Conservation (phyloP, 2,797 vertebrate genomes). For the Diplodus sargus region DNA sequence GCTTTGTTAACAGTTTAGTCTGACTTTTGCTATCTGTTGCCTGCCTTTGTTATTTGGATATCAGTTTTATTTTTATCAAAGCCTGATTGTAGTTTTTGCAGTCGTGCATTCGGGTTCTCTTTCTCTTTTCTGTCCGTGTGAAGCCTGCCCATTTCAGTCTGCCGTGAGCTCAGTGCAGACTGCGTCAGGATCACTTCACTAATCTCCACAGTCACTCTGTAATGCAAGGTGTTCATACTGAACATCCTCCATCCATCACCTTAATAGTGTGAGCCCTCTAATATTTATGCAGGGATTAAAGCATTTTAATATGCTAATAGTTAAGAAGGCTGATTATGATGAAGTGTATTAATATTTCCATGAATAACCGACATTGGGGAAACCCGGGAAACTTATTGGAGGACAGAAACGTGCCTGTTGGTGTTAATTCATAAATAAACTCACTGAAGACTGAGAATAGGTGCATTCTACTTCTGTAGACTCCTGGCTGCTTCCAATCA, state of each 20-base stretch:
- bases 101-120: too few relatives aligned
- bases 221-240: constrained; percentile 32
- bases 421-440: constrained; percentile 59
- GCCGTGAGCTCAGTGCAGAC: neutral
- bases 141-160: neutral
- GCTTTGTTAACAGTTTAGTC: too few relatives aligned
- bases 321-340: constrained; percentile 70
- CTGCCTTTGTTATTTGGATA: too few relatives aligned
- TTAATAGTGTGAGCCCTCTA: constrained; percentile 59
- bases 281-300: constrained; percentile 74
- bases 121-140: too few relatives aligned
- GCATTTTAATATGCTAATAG: constrained; percentile 70
- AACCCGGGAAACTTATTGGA: constrained; percentile 44
- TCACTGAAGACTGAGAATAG: neutral
- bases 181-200: constrained; percentile 9
- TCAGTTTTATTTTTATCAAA: too few relatives aligned
- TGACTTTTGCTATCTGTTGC: too few relatives aligned
- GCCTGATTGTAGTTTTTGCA: too few relatives aligned
- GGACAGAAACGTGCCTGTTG: constrained; percentile 41
- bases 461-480: constrained; percentile 2
- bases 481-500: constrained; percentile 44
- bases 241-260: constrained; percentile 58
- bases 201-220: constrained; percentile 36
- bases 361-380: constrained; percentile 34
- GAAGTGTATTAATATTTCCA: constrained; percentile 62